Conservation (phyloP, 92 coral and sea anemone genomes). For the Micromussa lordhowensis region DNA sequence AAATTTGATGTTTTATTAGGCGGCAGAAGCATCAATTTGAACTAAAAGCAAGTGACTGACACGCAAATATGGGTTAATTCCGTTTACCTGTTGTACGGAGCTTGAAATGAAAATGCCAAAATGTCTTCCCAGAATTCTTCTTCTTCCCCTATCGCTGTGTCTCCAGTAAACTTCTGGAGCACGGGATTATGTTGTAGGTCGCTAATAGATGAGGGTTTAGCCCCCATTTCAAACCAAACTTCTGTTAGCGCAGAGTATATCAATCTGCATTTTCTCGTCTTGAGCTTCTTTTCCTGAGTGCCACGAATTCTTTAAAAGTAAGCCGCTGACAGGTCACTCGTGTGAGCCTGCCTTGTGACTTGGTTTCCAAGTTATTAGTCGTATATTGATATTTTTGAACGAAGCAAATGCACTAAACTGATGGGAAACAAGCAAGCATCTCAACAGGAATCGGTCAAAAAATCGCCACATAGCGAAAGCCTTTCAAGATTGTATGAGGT, state of each 20-base stretch:
- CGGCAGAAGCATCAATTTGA: neutral
- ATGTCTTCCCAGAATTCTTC: conserved; percentile 94
- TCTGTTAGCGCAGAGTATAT: neutral
- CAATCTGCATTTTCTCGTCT: conserved; percentile 10
- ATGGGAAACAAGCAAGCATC: conserved; percentile 71
- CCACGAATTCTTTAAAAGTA: conserved; percentile 48
- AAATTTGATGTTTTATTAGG: neutral
- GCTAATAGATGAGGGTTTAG: conserved; percentile 95
- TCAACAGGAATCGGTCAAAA: conserved; percentile 28
- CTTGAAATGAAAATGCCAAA: conserved; percentile 92
- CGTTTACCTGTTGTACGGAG: conserved; percentile 87
- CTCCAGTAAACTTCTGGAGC: conserved; percentile 88
- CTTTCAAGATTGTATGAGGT: conserved; percentile 65
- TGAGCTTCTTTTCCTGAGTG: conserved; percentile 16
- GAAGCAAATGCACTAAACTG: neutral
- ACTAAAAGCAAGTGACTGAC: neutral
- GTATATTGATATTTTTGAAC: neutral
- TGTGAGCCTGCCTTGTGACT: neutral
- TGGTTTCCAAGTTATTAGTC: neutral
- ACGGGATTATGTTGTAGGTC: conserved; percentile 94
- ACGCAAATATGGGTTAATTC: neutral
- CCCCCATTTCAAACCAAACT: conserved; percentile 77
- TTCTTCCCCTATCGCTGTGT: conserved; percentile 70
- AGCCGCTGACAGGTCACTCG: conserved; percentile 29
- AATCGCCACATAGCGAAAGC: conserved; percentile 43